These are phyloP conservation scores for Chromoteleia sp. DNA, from an alignment of 2,888 invertebrate species.

Conservation along the genomic window DNA sequence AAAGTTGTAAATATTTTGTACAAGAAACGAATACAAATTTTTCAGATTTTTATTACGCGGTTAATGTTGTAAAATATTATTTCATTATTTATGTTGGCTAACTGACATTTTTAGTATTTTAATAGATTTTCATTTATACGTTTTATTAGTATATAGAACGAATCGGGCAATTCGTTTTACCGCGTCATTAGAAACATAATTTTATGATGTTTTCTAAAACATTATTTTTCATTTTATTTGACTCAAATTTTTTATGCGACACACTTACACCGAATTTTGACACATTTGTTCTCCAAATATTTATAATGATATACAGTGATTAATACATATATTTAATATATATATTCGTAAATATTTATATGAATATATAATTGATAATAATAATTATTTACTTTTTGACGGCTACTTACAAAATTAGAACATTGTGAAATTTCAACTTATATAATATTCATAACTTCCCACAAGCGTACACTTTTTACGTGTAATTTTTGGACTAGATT, in stretches of 20 bases:
- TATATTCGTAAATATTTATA: no score
- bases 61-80: no score
- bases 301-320: not conserved
- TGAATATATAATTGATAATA: no score
- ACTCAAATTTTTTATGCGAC: constrained; percentile 4
- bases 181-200: not conserved
- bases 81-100: no score
- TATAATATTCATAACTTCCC: constrained; percentile 4
- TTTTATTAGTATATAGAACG: not conserved
- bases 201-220: constrained; percentile 11
- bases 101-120: no score
- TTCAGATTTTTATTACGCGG: no score
- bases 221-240: constrained; percentile 1
- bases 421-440: not conserved
- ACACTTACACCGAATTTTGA: not conserved
- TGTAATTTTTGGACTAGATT: not conserved
- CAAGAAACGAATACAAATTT: no score
- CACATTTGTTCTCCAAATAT: not conserved
- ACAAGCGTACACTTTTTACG: not conserved
- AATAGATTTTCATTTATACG: not conserved
- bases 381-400: not conserved
- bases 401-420: not conserved
- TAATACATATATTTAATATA: no score
- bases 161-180: not conserved
- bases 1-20: no score